Evolutionary conservation across 2,797 vertebrate genomes (phyloP), one percentile per base, ranked within the genome.

Genomic region (Pteronotus mesoamericanus): DNA sequence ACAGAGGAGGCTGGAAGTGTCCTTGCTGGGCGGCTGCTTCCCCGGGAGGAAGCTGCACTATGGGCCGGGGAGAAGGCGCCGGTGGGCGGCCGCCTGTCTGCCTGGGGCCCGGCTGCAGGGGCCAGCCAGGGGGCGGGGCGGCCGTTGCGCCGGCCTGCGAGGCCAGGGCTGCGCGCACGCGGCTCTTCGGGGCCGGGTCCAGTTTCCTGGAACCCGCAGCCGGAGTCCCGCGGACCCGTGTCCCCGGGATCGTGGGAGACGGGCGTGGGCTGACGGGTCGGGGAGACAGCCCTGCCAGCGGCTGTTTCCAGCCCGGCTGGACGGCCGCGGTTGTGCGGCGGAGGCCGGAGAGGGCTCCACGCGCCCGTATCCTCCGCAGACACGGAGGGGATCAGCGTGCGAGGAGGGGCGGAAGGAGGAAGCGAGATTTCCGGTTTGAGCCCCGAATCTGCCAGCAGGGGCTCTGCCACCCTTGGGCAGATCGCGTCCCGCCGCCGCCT

Each of bases 51-150:
- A 59, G 24, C 44, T 22, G 2, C 9, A 16, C 5, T 2, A 32
- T 16, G 7, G 37, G n/a, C 48, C 32, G 12, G 19, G 39, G 64
- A 24, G 24, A 32, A 10, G 18, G 85, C 37, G 9, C 66, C 0
- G 16, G 29, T 21, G 77, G 77, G 42, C 22, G 2, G 44, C 10
- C 14, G 4, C 32, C 26, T 18, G 22, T 34, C 12, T 5, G 2
- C 21, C 18, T 21, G 32, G 42, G 18, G 8, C 34, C 51, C 15
- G 4, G 1, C 24, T 21, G 21, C 10, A 29, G 11, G 22, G 57
- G n/a, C 51, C 19, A 2, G 11, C 12, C 0, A 4, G 6, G 2
- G 26, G 22, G 3, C 3, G 9, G 5, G n/a, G 29, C 0, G 37
- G 37, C 10, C 11, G 0, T 3, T 6, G 29, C 29, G 11, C 37